These are phyloP conservation scores for Drosophila ustulata DNA, from an alignment of 2,888 invertebrate species.

Conservation along the genomic window DNA sequence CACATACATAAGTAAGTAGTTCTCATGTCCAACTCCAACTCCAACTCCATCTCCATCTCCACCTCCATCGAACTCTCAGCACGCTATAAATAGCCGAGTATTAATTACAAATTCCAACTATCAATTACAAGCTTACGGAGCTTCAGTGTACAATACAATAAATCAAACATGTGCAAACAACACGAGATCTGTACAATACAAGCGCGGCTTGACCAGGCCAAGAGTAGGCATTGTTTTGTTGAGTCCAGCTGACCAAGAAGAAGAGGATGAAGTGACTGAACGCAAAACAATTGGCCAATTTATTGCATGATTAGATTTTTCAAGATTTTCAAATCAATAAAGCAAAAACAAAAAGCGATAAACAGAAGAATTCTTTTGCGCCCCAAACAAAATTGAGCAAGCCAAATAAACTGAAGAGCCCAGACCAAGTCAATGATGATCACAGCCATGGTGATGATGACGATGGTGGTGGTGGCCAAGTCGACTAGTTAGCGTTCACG, in stretches of 20 bases:
- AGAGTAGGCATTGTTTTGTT: constrained; percentile 46
- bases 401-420: constrained; percentile 52
- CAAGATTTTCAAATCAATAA: constrained; percentile 24
- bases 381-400: constrained; percentile 65
- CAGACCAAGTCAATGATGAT: constrained; percentile 7
- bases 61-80: constrained; percentile 3
- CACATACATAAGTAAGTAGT: constrained; percentile 15
- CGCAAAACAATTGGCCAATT: constrained; percentile 80
- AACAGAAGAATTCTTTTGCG: constrained; percentile 58
- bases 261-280: constrained; percentile 29
- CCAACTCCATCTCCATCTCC: constrained; percentile 4
- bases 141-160: constrained; percentile 51
- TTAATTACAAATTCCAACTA: constrained; percentile 56
- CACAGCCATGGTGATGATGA: constrained; percentile 21
- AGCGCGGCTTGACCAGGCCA: constrained; percentile 21
- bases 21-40: constrained; percentile 22
- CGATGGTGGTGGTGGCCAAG: constrained; percentile 11
- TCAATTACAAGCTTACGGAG: constrained; percentile 55
- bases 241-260: constrained; percentile 34
- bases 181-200: constrained; percentile 28
- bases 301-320: constrained; percentile 78
- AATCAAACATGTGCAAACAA: constrained; percentile 74
- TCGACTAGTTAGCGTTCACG: constrained; percentile 73
- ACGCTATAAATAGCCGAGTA: constrained; percentile 42
- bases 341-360: constrained; percentile 16